Evolutionary conservation across 2,797 vertebrate genomes (phyloP).

Genomic region (Danio choprae): DNA sequence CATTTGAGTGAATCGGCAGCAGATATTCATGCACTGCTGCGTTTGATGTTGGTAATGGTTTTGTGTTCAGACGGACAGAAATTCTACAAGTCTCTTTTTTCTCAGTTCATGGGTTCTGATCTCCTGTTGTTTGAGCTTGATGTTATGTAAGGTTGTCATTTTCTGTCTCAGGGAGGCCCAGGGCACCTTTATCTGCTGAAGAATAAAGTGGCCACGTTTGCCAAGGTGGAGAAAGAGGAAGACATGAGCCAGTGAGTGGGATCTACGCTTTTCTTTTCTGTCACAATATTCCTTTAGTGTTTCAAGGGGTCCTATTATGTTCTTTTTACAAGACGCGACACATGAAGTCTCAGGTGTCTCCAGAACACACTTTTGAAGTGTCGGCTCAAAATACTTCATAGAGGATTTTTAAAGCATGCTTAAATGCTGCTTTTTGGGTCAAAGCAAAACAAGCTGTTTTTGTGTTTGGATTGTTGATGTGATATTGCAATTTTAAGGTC

Average conservation of each 20-base stretch:
- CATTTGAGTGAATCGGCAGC: constrained; percentile 14
- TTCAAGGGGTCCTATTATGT: not conserved
- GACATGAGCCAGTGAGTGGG: constrained; percentile 96
- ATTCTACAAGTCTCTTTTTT: not conserved
- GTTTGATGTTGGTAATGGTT: not conserved
- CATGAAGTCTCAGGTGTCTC: no score
- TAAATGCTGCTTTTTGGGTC: no score
- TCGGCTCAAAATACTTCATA: no score
- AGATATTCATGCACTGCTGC: not conserved
- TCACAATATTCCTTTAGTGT: not conserved
- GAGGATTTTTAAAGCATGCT: no score
- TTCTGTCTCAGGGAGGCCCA: constrained; percentile 86
- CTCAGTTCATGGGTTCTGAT: constrained; percentile 4
- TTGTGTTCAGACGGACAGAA: constrained; percentile 30
- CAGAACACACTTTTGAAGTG: no score
- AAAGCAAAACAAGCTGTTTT: no score
- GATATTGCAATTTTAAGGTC: no score
- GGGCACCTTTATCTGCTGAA: constrained; percentile 96
- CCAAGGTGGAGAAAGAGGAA: constrained; percentile 98
- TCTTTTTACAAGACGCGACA: no score
- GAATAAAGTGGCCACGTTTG: constrained; percentile 98
- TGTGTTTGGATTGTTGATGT: no score
- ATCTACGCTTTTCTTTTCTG: not conserved
- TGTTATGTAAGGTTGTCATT: constrained; percentile 37
- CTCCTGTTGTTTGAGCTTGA: constrained; percentile 22